Conservation (phyloP, 2,797 vertebrate genomes). For the Acrocephalus scirpaceus region DNA sequence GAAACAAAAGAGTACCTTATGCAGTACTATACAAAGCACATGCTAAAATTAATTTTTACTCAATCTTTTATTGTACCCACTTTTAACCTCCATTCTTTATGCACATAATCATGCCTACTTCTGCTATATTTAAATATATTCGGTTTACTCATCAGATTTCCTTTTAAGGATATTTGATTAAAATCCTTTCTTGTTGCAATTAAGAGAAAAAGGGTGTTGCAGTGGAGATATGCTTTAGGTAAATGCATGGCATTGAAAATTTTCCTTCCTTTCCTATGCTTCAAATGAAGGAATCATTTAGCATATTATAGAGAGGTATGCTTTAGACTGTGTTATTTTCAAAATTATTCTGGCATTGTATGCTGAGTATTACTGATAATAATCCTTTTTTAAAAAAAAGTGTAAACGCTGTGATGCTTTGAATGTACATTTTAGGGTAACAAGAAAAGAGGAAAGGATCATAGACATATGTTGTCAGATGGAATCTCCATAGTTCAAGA, state of each 20-base stretch:
- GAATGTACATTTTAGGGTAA: not conserved
- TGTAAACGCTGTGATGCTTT: not conserved
- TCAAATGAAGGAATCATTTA: not conserved
- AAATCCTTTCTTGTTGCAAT: not conserved
- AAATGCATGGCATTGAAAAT: not conserved
- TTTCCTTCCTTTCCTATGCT: not conserved
- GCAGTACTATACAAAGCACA: conserved; percentile 39
- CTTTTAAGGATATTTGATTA: conserved; percentile 30
- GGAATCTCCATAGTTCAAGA: not conserved
- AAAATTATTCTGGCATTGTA: not conserved
- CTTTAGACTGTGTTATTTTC: not conserved
- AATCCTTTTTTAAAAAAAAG: not conserved
- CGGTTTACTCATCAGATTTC: not conserved
- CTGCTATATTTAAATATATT: conserved; percentile 43
- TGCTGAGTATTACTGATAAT: not conserved
- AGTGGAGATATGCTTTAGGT: not conserved
- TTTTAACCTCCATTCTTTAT: conserved; percentile 54
- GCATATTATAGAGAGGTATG: not conserved
- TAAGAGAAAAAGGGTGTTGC: not conserved
- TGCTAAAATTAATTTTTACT: conserved; percentile 69
- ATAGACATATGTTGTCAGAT: not conserved
- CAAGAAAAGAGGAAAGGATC: not conserved
- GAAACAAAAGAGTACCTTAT: conserved; percentile 70
- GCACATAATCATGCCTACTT: conserved; percentile 45
- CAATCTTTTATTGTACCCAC: conserved; percentile 32